A percentile compares a stretch with the other conserved stretches of the same genome.
phyloP scores from a whole-genome alignment of 2,113 vertebrate species.

The Eleginops maclovinus region DNA sequence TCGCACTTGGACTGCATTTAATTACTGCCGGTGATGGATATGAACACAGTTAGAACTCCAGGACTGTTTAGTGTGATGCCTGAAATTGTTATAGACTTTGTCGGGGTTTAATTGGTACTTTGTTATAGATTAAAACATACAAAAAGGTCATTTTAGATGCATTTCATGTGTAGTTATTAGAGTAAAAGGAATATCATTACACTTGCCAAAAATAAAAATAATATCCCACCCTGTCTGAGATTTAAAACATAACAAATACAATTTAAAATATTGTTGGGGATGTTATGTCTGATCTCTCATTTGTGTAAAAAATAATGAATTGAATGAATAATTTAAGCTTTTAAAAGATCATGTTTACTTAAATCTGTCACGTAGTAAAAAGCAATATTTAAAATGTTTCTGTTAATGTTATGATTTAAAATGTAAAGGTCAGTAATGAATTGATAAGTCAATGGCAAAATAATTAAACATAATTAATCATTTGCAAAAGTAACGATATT shows the following conservation, averaged over 20 bases:
- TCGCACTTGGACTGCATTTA: slow-evolving; percentile 20
- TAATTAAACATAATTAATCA: background rate
- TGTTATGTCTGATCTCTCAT: too few relatives aligned
- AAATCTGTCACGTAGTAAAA: background rate
- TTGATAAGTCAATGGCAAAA: background rate
- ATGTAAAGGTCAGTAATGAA: background rate
- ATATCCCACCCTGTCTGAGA: too few relatives aligned
- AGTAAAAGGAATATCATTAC: background rate
- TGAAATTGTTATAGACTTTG: background rate
- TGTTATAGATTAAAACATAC: background rate
- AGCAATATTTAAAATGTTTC: background rate
- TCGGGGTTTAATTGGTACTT: background rate
- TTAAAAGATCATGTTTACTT: too few relatives aligned
- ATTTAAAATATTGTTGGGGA: too few relatives aligned
- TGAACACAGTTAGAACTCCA: background rate
- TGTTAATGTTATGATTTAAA: background rate
- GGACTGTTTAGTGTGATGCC: background rate
- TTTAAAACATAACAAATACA: too few relatives aligned
- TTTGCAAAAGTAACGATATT: background rate
- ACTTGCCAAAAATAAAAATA: too few relatives aligned
- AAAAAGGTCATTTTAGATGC: background rate
- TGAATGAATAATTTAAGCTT: too few relatives aligned
- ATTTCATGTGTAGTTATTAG: background rate
- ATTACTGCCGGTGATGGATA: slow-evolving; percentile 20
- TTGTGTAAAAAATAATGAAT: too few relatives aligned